Evolutionary conservation across 2,113 vertebrate species (phyloP), one percentile per base, ranked within the genome.

Genomic region (Syngnathoides biaculeatus): DNA sequence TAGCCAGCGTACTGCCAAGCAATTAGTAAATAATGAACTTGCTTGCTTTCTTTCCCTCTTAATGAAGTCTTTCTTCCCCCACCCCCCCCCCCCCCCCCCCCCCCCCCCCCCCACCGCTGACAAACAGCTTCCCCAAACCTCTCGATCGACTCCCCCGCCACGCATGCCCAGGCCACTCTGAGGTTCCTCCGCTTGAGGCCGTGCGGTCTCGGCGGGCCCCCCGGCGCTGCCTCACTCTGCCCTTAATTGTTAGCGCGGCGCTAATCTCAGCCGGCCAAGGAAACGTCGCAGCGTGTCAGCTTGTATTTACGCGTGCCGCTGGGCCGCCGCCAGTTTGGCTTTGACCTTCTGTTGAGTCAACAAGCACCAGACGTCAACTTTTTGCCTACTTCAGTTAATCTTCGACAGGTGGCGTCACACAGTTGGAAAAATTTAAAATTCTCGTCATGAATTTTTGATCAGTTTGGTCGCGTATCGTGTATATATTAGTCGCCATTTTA

Each of bases 21-120:
- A 79, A 82, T 81, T 64, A 84, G 71, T 70, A 81, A 78, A 78
- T 64, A 74, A 72, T 77, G 74, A 75, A 70, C 75, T 75, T 69
- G 22, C 72, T 83, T 68, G 73, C 58, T 70, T 77, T 65, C 53
- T 74, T n/a, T 26, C 62, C 65, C 74, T 67, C 58, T 80, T 81
- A 75, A 83, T 85, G 69, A 84, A 59, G 22, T 67, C 30, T 58
- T 10, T 59, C 60, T 35, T 19, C 6, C n/a, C n/a, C n/a, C n/a
- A n/a, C n/a, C n/a, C n/a, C n/a, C n/a, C n/a, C n/a, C n/a, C n/a
- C n/a, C n/a, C n/a, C n/a, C n/a, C n/a, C n/a, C n/a, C n/a, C n/a
- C n/a, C n/a, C n/a, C n/a, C n/a, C n/a, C n/a, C n/a, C 12, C 3
- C 11, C 52, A 26, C 22, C 22, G 11, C 58, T 69, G 71, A 78